Conservation (phyloP, 2,113 vertebrate genomes). For the Suricata suricatta region DNA sequence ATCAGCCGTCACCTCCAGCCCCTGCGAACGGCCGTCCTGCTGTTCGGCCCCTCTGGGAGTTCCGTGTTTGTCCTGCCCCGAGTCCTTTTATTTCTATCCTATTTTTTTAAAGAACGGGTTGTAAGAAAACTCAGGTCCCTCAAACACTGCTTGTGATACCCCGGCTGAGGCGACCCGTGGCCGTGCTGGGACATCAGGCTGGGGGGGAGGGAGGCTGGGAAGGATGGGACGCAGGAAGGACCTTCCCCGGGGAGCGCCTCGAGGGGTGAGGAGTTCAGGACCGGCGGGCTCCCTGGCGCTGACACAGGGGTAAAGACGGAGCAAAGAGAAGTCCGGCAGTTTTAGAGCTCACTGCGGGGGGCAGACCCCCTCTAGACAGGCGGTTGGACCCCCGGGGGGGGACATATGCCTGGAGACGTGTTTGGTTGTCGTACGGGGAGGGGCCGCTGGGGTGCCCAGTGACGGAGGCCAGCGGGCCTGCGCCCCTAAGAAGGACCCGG, state of each 20-base stretch:
- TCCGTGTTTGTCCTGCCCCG: not conserved
- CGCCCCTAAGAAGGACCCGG: rapidly evolving
- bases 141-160: not conserved
- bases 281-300: not conserved
- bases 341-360: not conserved
- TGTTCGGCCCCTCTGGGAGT: not conserved
- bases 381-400: not conserved
- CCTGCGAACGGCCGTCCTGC: rapidly evolving
- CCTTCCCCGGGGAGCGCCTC: not conserved
- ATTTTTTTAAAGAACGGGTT: not conserved
- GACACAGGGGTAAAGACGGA: too few species aligned
- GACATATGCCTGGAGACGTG: not conserved
- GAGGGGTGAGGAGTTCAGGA: not conserved
- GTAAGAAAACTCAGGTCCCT: not conserved
- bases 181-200: not conserved
- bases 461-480: not conserved
- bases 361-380: not conserved
- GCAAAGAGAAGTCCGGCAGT: not conserved
- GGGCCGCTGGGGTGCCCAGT: not conserved
- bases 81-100: not conserved
- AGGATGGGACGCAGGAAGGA: too few species aligned
- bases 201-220: not conserved
- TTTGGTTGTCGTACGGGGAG: not conserved
- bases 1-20: not conserved
- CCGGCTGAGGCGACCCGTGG: not conserved